A percentile compares a stretch with the other conserved stretches of the same genome.
phyloP scores from a whole-genome alignment of 2,888 invertebrate species.

The Monochamus alternatus region DNA sequence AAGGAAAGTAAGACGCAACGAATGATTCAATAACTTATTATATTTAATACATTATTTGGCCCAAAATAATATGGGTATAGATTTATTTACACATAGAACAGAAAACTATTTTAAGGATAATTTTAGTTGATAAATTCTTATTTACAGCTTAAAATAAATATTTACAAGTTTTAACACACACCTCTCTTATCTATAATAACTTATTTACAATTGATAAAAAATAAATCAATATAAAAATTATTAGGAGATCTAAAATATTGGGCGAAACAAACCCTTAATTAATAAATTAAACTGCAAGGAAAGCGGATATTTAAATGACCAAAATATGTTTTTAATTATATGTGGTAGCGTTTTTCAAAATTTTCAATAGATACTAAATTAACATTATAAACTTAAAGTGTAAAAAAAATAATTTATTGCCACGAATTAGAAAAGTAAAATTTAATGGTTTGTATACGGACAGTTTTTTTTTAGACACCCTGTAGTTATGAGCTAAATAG shows the following conservation, averaged over 20 bases:
- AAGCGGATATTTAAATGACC: too few relatives aligned
- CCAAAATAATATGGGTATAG: slow-evolving; percentile 46
- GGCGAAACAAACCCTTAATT: slow-evolving; percentile 44
- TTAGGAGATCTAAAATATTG: slow-evolving; percentile 51
- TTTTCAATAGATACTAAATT: too few relatives aligned
- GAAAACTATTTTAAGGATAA: slow-evolving; percentile 32
- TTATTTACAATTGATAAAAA: slow-evolving; percentile 50
- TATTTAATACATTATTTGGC: slow-evolving; percentile 42
- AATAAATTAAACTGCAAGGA: slow-evolving; percentile 11
- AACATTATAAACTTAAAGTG: too few relatives aligned
- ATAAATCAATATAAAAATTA: slow-evolving; percentile 46
- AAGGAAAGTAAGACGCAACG: background rate
- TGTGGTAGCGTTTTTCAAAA: too few relatives aligned
- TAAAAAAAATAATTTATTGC: too few relatives aligned
- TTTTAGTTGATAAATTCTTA: slow-evolving; percentile 40
- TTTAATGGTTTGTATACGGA: too few relatives aligned
- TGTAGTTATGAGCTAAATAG: too few relatives aligned
- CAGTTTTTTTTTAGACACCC: too few relatives aligned
- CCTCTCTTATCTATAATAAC: slow-evolving; percentile 37
- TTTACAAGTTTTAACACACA: slow-evolving; percentile 44
- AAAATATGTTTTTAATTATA: too few relatives aligned
- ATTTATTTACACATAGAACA: slow-evolving; percentile 48
- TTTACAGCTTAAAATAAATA: slow-evolving; percentile 48
- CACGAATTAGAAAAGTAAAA: too few relatives aligned
- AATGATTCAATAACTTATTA: slow-evolving; percentile 36